Percentiles rank a stretch among this genome's conserved stretches.
Conservation (phyloP, 2,888 invertebrate genomes). For the Ptychoptera contaminata region DNA sequence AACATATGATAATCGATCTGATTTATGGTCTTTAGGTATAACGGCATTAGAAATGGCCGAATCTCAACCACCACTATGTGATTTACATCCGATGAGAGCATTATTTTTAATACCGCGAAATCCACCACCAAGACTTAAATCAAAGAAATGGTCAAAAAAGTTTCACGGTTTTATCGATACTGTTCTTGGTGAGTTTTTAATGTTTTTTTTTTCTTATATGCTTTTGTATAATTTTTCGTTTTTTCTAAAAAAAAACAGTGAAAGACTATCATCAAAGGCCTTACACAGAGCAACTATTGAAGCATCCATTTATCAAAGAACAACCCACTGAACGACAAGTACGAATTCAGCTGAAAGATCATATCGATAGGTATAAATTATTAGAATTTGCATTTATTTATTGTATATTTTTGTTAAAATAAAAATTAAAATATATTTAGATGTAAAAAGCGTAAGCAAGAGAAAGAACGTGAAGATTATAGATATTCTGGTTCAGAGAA, state of each 20-base stretch:
- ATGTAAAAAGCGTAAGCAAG: constrained; percentile 88
- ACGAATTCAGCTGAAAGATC: constrained; percentile 95
- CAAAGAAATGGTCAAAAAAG: constrained; percentile 95
- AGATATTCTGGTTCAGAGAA: constrained; percentile 93
- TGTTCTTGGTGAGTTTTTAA: constrained; percentile 43
- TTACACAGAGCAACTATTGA: constrained; percentile 93
- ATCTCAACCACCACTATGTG: constrained; percentile 96
- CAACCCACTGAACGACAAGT: constrained; percentile 98
- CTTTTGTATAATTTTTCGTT: background rate
- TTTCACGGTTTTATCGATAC: constrained; percentile 98
- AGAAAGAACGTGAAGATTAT: constrained; percentile 65
- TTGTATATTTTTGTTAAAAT: background rate
- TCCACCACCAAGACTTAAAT: constrained; percentile 92
- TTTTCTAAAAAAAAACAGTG: constrained; percentile 33
- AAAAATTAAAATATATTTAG: constrained; percentile 20
- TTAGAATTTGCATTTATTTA: too few species aligned
- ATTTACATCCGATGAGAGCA: constrained; percentile 99
- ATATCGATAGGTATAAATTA: constrained; percentile 58
- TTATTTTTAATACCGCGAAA: constrained; percentile 96
- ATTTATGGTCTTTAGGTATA: constrained; percentile 86
- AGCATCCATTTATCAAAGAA: constrained; percentile 95
- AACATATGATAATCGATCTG: constrained; percentile 95
- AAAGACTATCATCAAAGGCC: constrained; percentile 99
- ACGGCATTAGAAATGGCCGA: constrained; percentile 99
- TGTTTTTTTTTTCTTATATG: too few species aligned